phyloP scores from a whole-genome alignment of 2,888 invertebrate species.

The Metacarcinus magister region DNA sequence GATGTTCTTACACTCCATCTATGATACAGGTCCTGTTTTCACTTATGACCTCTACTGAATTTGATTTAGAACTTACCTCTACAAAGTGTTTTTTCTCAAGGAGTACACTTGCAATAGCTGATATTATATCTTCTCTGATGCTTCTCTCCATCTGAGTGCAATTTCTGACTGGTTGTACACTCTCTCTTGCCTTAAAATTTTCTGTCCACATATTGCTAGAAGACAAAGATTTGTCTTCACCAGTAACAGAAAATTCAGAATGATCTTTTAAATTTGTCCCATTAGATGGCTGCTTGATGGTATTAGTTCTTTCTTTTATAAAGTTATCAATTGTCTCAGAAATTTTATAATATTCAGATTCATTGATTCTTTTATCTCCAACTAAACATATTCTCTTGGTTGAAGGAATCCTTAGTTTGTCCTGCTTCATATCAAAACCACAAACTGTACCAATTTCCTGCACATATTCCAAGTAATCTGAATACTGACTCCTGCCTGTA shows the following conservation, averaged over 20 bases:
- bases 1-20: too few species aligned
- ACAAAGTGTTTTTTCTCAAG: constrained; percentile 82
- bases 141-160: constrained; percentile 92
- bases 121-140: constrained; percentile 88
- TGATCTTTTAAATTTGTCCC: neutral
- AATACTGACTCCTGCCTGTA: constrained; percentile 90
- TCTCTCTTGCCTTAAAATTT: constrained; percentile 89
- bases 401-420: constrained; percentile 97
- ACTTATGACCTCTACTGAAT: neutral
- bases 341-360: constrained; percentile 72
- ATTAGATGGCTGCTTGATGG: neutral
- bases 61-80: constrained; percentile 52
- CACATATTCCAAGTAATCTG: constrained; percentile 86
- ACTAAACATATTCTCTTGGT: constrained; percentile 95
- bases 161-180: constrained; percentile 91
- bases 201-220: constrained; percentile 79
- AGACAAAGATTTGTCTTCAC: neutral
- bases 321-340: constrained; percentile 78
- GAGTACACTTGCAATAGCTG: constrained; percentile 87
- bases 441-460: constrained; percentile 88
- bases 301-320: constrained; percentile 78
- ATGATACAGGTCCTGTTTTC: too few species aligned
- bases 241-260: neutral
- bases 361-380: constrained; percentile 85
- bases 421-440: constrained; percentile 91